These are phyloP conservation scores for Actinemys pallida DNA, from an alignment of 2,113 vertebrate genomes.

Conservation along the genomic window DNA sequence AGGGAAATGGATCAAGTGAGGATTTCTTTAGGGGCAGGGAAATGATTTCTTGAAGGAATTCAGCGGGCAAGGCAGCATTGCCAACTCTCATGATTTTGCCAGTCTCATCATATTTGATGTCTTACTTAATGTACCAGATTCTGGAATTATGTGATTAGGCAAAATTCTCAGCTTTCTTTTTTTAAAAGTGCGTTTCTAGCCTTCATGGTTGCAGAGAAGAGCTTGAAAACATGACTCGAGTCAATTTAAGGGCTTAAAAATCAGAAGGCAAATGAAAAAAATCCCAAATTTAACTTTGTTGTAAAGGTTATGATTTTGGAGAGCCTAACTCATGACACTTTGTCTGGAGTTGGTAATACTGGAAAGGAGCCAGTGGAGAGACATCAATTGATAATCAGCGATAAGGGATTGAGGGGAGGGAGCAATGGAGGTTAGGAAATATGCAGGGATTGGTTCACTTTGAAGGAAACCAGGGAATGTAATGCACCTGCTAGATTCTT, in stretches of 20 bases:
- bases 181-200: background rate
- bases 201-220: background rate
- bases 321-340: too few relatives aligned
- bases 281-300: too few relatives aligned
- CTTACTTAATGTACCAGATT: background rate
- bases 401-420: background rate
- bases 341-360: background rate
- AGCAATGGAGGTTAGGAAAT: background rate
- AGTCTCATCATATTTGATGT: background rate
- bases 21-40: background rate
- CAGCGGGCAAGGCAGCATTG: background rate
- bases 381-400: background rate
- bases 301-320: too few relatives aligned
- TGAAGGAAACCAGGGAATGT: background rate
- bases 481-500: background rate
- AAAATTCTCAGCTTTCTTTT: background rate
- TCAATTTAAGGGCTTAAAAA: too few relatives aligned
- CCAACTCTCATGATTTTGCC: background rate
- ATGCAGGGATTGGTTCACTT: background rate
- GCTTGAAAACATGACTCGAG: background rate
- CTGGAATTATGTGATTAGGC: background rate
- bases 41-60: background rate
- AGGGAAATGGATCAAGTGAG: background rate
- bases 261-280: too few relatives aligned
- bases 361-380: background rate